A percentile compares a stretch with the other conserved stretches of the same genome.
These are phyloP conservation scores for Elysia crispata DNA, from an alignment of 2,888 invertebrate species.

Conservation along the genomic window DNA sequence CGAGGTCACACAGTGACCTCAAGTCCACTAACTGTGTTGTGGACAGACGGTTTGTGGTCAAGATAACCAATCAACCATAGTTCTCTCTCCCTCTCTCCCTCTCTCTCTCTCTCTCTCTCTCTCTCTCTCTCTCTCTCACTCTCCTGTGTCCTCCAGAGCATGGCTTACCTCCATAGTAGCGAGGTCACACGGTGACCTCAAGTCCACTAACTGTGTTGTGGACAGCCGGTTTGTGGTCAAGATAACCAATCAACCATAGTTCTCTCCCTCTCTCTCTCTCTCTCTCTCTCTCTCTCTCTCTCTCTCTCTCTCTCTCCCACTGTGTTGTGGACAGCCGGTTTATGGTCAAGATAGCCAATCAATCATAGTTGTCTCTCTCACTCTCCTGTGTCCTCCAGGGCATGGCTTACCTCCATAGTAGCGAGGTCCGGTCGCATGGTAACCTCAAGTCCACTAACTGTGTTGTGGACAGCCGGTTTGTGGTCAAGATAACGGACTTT, in stretches of 20 bases:
- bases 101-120: too few species aligned
- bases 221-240: slow-evolving; percentile 97
- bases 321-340: slow-evolving; percentile 98
- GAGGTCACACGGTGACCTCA: too few species aligned
- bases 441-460: slow-evolving; percentile 97
- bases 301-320: slow-evolving; percentile 80
- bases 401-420: slow-evolving; percentile 95
- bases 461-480: slow-evolving; percentile 97
- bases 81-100: too few species aligned
- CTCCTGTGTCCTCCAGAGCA: too few species aligned
- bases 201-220: too few species aligned
- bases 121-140: too few species aligned
- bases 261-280: background rate
- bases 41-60: too few species aligned
- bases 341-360: slow-evolving; percentile 97
- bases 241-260: slow-evolving; percentile 94
- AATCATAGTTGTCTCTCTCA: background rate
- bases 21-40: too few species aligned
- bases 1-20: too few species aligned
- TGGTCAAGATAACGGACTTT: slow-evolving; percentile 97
- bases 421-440: slow-evolving; percentile 94
- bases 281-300: background rate
- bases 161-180: too few species aligned
- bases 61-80: too few species aligned
- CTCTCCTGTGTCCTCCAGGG: slow-evolving; percentile 81